phyloP scores from a whole-genome alignment of 2,888 invertebrate genomes.

The Habroteleia sp. region DNA sequence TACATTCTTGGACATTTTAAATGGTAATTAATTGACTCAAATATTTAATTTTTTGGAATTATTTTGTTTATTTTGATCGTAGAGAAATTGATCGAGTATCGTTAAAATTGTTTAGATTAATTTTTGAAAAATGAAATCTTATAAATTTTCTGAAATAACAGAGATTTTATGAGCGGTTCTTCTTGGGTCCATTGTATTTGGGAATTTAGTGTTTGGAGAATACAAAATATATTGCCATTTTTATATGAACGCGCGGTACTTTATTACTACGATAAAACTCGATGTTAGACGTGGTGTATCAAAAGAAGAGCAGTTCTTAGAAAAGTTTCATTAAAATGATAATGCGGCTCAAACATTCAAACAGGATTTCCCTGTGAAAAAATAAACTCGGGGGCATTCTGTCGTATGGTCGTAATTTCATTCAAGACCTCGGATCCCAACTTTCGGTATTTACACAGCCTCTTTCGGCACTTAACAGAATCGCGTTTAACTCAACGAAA shows the following conservation, averaged over 20 bases:
- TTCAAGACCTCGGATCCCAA: conserved; percentile 33
- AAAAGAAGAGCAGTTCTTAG: conserved; percentile 46
- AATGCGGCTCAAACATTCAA: conserved; percentile 34
- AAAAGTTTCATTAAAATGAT: conserved; percentile 56
- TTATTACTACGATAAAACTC: conserved; percentile 46
- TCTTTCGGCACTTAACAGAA: conserved; percentile 50
- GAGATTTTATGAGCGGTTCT: conserved; percentile 5
- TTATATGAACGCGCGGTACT: conserved; percentile 9
- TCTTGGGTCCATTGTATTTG: conserved; percentile 5
- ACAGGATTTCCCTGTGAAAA: conserved; percentile 41
- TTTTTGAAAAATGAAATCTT: too few species aligned
- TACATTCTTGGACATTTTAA: too few species aligned
- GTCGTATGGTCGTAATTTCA: conserved; percentile 34
- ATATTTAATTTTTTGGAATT: too few species aligned
- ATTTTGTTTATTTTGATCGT: too few species aligned
- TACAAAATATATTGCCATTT: conserved; percentile 25
- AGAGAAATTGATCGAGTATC: too few species aligned
- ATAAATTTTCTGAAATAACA: background rate
- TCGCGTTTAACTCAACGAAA: conserved; percentile 5
- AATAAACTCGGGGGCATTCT: conserved; percentile 43
- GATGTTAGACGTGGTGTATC: conserved; percentile 28
- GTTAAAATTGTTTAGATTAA: too few species aligned
- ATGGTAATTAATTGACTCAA: too few species aligned
- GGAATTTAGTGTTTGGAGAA: conserved; percentile 2
- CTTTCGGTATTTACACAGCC: conserved; percentile 49